phyloP scores from a whole-genome alignment of 2,113 vertebrate species.

The Melospiza georgiana region DNA sequence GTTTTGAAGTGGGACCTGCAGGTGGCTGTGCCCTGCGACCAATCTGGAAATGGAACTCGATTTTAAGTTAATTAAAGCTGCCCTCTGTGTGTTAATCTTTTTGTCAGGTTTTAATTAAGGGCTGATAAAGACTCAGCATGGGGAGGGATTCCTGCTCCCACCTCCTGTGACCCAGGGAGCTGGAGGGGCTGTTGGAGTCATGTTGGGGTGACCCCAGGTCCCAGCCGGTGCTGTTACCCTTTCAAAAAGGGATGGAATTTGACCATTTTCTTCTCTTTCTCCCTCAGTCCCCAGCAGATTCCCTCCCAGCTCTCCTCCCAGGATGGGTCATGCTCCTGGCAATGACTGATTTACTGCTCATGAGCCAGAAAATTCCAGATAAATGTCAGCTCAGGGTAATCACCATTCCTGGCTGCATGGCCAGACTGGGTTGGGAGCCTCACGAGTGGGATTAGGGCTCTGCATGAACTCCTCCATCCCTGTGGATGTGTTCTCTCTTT shows the following conservation, averaged over 20 bases:
- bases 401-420: neutral
- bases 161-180: neutral
- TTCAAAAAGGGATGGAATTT: neutral
- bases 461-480: neutral
- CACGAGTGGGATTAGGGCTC: neutral
- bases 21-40: slow-evolving; percentile 49
- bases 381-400: neutral
- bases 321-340: neutral
- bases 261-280: neutral
- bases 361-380: neutral
- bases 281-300: neutral
- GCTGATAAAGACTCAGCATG: slow-evolving; percentile 62
- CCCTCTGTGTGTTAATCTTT: slow-evolving; percentile 77
- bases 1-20: slow-evolving; percentile 41
- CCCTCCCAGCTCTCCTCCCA: neutral
- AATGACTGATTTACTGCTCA: neutral
- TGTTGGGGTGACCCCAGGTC: neutral
- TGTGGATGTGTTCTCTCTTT: neutral
- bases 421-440: neutral
- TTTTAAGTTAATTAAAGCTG: slow-evolving; percentile 79
- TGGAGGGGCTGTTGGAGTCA: neutral
- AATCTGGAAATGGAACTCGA: slow-evolving; percentile 57
- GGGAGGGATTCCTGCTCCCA: neutral
- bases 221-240: neutral
- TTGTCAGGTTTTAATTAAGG: slow-evolving; percentile 80